Evolutionary conservation across 2,888 invertebrate genomes (phyloP).

Genomic region (Bombylius major): DNA sequence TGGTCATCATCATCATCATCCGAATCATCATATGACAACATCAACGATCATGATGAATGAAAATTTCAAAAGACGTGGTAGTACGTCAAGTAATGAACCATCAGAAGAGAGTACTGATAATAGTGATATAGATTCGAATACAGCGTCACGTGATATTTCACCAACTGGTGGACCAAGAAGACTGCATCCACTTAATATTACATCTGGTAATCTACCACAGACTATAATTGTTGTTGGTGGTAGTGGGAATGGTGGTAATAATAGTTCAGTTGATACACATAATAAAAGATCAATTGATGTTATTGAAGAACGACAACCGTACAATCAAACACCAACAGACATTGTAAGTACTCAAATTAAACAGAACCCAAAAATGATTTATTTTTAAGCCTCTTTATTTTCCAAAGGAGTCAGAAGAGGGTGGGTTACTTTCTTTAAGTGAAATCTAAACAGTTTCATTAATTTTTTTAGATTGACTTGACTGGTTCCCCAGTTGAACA

Average conservation of each 20-base stretch:
- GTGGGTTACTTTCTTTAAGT: too few relatives aligned
- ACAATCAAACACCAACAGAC: conserved; percentile 10
- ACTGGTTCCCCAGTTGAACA: conserved; percentile 13
- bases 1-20: conserved; percentile 2
- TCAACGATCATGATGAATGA: conserved; percentile 10
- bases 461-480: conserved; percentile 11
- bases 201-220: conserved; percentile 13
- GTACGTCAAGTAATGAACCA: conserved; percentile 35
- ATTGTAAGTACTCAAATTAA: conserved; percentile 9
- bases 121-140: conserved; percentile 30
- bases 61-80: conserved; percentile 29
- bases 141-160: conserved; percentile 22
- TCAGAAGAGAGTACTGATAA: conserved; percentile 36
- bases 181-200: conserved; percentile 13
- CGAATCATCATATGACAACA: conserved; percentile 14
- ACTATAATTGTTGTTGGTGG: conserved; percentile 3
- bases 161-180: conserved; percentile 17
- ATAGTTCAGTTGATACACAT: conserved; percentile 3
- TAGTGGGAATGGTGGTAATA: background rate
- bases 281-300: conserved; percentile 6
- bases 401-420: too few relatives aligned
- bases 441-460: too few relatives aligned
- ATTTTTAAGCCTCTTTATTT: too few relatives aligned
- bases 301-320: conserved; percentile 10
- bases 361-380: conserved; percentile 3